phyloP scores from a whole-genome alignment of 2,888 invertebrate genomes.

The Diplolepis rosae region DNA sequence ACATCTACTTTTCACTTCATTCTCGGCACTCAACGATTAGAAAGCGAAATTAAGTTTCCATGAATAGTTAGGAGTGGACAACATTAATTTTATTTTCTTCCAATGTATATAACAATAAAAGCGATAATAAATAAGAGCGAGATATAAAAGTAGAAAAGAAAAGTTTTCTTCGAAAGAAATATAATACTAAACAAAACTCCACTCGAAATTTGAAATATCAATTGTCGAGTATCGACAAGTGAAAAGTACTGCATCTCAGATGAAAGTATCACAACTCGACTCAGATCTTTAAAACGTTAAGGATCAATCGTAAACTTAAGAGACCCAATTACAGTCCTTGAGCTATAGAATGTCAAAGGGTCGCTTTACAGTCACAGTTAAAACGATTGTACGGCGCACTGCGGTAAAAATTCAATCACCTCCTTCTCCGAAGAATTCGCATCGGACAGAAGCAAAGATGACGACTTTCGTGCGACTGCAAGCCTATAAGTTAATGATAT shows the following conservation, averaged over 20 bases:
- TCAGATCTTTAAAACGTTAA: not conserved
- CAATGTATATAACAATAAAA: slow-evolving; percentile 1
- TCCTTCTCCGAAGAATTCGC: slow-evolving; percentile 37
- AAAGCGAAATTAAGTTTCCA: not conserved
- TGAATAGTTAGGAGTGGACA: not conserved
- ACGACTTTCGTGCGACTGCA: slow-evolving; percentile 42
- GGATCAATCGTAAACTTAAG: slow-evolving; percentile 8
- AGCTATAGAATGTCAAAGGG: slow-evolving; percentile 16
- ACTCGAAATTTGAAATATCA: not conserved
- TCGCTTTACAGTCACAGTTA: slow-evolving; percentile 15
- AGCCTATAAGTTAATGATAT: slow-evolving; percentile 52
- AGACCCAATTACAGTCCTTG: slow-evolving; percentile 18
- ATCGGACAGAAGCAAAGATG: slow-evolving; percentile 44
- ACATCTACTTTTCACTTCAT: not conserved
- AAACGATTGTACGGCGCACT: slow-evolving; percentile 44
- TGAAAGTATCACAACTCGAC: not conserved
- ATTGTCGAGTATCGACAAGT: not conserved
- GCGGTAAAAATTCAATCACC: slow-evolving; percentile 33
- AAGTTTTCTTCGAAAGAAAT: not conserved
- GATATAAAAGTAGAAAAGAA: not conserved
- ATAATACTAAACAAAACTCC: not conserved
- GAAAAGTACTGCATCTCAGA: not conserved
- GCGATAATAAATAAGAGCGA: not conserved
- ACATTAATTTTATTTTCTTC: not conserved
- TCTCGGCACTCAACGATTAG: not conserved